phyloP scores from a whole-genome alignment of 2,113 vertebrate species.

The Laticauda colubrina region DNA sequence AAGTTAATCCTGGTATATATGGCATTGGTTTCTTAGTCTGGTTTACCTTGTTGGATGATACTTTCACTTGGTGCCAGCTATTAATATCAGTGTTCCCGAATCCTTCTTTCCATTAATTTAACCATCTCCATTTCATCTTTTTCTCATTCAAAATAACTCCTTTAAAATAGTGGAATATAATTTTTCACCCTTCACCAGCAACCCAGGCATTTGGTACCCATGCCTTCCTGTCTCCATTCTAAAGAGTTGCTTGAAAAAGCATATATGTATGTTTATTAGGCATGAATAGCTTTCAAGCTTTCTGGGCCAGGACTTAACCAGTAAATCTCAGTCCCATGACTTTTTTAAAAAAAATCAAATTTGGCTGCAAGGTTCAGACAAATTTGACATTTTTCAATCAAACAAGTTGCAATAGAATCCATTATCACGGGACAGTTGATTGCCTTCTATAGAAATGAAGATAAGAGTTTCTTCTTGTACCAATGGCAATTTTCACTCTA shows the following conservation, averaged over 20 bases:
- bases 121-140: too few relatives aligned
- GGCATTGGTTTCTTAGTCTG: not conserved
- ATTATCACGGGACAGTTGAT: not conserved
- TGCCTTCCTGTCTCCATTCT: not conserved
- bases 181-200: not conserved
- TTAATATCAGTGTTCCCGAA: not conserved
- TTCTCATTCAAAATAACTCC: not conserved
- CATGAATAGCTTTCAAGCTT: not conserved
- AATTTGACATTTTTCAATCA: not conserved
- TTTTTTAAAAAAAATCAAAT: not conserved
- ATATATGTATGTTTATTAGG: not conserved
- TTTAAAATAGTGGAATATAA: not conserved
- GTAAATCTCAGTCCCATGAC: not conserved
- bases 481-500: not conserved
- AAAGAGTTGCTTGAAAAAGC: not conserved
- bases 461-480: not conserved
- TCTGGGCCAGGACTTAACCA: not conserved
- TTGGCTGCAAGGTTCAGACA: not conserved
- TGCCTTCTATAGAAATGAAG: not conserved
- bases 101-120: not conserved
- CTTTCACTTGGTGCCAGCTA: not conserved
- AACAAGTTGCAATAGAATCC: not conserved
- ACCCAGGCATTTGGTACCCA: not conserved
- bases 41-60: not conserved
- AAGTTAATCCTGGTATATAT: not conserved